Conservation (phyloP, 1,140 invertebrate species). For the Augochlora pura region DNA sequence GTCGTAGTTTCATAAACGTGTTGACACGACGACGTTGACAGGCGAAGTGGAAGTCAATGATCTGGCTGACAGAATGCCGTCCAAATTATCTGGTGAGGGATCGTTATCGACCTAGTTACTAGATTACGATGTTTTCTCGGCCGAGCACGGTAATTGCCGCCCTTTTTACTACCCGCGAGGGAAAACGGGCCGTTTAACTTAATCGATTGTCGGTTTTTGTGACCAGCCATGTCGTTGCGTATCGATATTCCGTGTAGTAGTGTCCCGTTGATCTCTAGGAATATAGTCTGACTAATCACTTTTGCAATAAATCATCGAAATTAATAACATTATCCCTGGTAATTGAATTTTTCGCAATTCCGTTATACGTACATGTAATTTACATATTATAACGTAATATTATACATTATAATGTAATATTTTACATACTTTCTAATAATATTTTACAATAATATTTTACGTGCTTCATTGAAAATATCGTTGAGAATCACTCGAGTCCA, state of each 20-base stretch:
- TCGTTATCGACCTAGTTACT: constrained; percentile 47
- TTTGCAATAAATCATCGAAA: too few relatives aligned
- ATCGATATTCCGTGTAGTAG: not conserved
- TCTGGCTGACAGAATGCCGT: constrained; percentile 41
- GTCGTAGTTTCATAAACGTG: not conserved
- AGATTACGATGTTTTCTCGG: constrained; percentile 54
- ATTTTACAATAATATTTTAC: too few relatives aligned
- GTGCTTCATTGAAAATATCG: too few relatives aligned
- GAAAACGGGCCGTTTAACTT: constrained; percentile 5
- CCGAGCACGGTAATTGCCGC: constrained; percentile 47
- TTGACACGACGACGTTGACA: not conserved
- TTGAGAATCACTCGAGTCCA: too few relatives aligned
- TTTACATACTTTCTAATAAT: too few relatives aligned
- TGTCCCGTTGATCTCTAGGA: not conserved
- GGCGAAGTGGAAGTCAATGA: not conserved
- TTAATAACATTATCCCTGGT: too few relatives aligned
- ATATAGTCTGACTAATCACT: not conserved
- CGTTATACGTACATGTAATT: too few relatives aligned
- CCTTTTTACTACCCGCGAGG: constrained; percentile 11
- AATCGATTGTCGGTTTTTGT: constrained; percentile 26
- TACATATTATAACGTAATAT: too few relatives aligned
- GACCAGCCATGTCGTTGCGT: not conserved
- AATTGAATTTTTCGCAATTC: too few relatives aligned
- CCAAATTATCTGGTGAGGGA: constrained; percentile 31
- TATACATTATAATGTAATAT: too few relatives aligned